Evolutionary conservation across 2,113 vertebrate species (phyloP).

Genomic region (Panurus biarmicus): DNA sequence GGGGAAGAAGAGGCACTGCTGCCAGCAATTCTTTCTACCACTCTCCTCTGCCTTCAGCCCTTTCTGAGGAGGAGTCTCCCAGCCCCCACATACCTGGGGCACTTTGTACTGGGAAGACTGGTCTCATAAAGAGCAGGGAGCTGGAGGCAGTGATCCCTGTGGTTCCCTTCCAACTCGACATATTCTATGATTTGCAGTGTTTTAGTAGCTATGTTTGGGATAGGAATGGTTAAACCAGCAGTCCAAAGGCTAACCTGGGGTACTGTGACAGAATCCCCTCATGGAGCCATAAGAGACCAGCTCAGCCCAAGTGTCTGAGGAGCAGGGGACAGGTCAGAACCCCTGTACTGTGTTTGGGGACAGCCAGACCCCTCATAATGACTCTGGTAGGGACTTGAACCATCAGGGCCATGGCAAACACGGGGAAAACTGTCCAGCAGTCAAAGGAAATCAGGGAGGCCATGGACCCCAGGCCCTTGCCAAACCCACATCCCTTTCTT

Average conservation of each 20-base stretch:
- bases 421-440: not conserved
- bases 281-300: not conserved
- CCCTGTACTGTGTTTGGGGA: not conserved
- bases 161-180: not conserved
- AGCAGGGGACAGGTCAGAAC: not conserved
- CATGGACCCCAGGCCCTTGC: fast-evolving
- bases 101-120: not conserved
- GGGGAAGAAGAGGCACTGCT: not conserved
- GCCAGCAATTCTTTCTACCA: not conserved
- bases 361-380: not conserved
- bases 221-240: not conserved
- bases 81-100: not conserved
- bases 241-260: not conserved
- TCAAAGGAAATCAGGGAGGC: not conserved
- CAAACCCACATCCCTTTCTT: fast-evolving
- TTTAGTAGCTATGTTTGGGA: not conserved
- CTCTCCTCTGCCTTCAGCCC: not conserved
- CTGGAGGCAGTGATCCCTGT: not conserved
- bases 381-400: not conserved
- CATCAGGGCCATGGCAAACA: not conserved
- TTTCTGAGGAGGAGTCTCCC: not conserved
- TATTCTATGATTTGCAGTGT: not conserved
- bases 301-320: not conserved
- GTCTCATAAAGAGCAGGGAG: not conserved
- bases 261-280: not conserved